Conservation (phyloP, 2,113 vertebrate genomes). For the Spilogale gracilis region DNA sequence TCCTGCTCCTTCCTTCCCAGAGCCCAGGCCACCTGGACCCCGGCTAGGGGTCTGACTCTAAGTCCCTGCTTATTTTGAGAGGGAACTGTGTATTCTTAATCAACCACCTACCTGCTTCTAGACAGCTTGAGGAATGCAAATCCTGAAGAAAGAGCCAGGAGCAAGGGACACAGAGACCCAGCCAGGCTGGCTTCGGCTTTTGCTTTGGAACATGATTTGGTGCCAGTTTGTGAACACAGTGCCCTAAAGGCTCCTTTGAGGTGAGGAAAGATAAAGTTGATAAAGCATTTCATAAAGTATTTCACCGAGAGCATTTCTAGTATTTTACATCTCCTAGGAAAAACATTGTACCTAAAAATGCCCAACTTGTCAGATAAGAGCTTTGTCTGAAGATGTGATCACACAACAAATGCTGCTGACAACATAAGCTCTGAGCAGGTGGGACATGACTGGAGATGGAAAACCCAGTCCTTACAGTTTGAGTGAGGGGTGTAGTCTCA, state of each 20-base stretch:
- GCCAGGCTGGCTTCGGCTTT: accelerated
- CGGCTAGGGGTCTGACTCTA: neutral
- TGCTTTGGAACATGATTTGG: neutral
- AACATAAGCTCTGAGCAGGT: accelerated
- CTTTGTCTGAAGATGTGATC: neutral
- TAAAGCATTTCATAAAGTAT: neutral
- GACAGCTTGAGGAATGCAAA: neutral
- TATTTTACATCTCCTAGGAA: neutral
- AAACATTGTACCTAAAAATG: neutral
- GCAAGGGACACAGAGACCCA: neutral
- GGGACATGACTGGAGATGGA: accelerated
- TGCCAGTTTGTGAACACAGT: accelerated
- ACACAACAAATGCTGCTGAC: too few relatives aligned
- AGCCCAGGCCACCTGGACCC: neutral
- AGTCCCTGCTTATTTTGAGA: neutral
- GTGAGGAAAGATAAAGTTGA: neutral
- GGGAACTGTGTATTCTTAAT: neutral
- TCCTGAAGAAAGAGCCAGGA: neutral
- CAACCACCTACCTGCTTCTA: neutral
- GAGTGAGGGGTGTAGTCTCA: neutral
- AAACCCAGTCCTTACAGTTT: neutral
- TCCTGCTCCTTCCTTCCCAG: neutral
- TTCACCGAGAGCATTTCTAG: neutral
- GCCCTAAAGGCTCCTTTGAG: neutral
- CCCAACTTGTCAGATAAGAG: neutral